Percentiles rank a stretch among this genome's conserved stretches.
Conservation (phyloP, 2,888 invertebrate species). For the Drosophila longiperda region DNA sequence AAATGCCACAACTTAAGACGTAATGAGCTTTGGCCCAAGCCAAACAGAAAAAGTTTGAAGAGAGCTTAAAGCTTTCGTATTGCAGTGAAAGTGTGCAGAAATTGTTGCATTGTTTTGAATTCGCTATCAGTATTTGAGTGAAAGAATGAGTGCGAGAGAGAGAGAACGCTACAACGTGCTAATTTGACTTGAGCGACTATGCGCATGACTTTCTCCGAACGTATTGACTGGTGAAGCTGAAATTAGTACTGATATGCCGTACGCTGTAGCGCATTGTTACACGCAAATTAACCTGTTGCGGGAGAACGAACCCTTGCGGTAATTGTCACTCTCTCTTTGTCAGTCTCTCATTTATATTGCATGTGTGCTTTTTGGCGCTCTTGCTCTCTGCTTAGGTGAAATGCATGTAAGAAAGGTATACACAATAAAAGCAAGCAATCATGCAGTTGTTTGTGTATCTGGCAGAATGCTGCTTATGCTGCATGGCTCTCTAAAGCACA, state of each 20-base stretch:
- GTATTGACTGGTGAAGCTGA: constrained; percentile 22
- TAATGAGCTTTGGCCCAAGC: constrained; percentile 59
- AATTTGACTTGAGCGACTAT: constrained; percentile 18
- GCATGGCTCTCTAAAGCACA: constrained; percentile 40
- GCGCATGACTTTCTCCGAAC: constrained; percentile 58
- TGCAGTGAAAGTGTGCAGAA: constrained; percentile 73
- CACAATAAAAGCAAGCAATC: constrained; percentile 45
- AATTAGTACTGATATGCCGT: constrained; percentile 24
- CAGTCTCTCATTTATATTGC: constrained; percentile 16
- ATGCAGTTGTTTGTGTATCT: constrained; percentile 60
- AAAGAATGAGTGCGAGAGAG: constrained; percentile 4
- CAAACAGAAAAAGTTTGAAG: constrained; percentile 41
- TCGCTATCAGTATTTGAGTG: constrained; percentile 21
- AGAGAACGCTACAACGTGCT: constrained; percentile 9
- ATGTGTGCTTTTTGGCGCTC: constrained; percentile 26
- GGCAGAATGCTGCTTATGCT: constrained; percentile 65
- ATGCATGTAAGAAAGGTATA: constrained; percentile 33
- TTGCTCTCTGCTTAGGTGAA: constrained; percentile 31
- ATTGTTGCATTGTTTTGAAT: constrained; percentile 74
- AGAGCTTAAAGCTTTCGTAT: constrained; percentile 50
- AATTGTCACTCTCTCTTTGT: background rate
- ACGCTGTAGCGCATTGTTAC: constrained; percentile 38
- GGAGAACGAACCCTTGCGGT: constrained; percentile 35
- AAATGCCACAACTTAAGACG: constrained; percentile 67
- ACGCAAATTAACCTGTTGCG: constrained; percentile 70